These are phyloP conservation scores for Lanius ludovicianus DNA, from an alignment of 2,113 vertebrate species.

Conservation along the genomic window DNA sequence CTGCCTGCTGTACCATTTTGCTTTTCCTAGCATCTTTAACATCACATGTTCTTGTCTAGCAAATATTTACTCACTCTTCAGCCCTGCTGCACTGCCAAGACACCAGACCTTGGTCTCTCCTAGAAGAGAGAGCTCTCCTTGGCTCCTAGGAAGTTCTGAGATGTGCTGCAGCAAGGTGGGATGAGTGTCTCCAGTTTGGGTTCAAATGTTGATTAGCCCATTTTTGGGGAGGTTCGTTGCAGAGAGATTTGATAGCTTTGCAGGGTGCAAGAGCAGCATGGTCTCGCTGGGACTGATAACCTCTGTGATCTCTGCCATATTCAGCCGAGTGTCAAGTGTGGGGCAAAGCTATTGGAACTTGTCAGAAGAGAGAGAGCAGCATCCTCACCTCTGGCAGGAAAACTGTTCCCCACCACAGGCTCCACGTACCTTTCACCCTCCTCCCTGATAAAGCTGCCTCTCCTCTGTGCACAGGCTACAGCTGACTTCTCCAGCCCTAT, in stretches of 20 bases:
- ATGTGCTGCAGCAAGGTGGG: not conserved
- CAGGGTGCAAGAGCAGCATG: not conserved
- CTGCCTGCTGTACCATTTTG: not conserved
- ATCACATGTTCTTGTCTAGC: not conserved
- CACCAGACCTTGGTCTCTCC: not conserved
- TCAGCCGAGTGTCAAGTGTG: not conserved
- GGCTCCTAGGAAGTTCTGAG: not conserved
- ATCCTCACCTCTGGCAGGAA: not conserved
- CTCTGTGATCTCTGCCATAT: not conserved
- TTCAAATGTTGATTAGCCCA: not conserved
- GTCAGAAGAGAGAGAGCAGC: not conserved
- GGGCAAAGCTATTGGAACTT: not conserved
- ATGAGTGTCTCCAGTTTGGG: not conserved
- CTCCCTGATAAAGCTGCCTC: not conserved
- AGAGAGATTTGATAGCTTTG: not conserved
- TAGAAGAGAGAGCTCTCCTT: not conserved
- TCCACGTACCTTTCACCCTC: not conserved
- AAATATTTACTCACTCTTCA: not conserved
- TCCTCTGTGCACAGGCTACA: not conserved
- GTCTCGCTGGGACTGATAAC: not conserved
- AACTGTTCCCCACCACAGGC: not conserved
- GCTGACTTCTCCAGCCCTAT: not conserved
- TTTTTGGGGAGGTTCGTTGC: not conserved
- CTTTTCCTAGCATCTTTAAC: not conserved
- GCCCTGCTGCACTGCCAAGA: not conserved